Conservation (phyloP, 92 coral and sea anemone genomes). For the Porites rus region DNA sequence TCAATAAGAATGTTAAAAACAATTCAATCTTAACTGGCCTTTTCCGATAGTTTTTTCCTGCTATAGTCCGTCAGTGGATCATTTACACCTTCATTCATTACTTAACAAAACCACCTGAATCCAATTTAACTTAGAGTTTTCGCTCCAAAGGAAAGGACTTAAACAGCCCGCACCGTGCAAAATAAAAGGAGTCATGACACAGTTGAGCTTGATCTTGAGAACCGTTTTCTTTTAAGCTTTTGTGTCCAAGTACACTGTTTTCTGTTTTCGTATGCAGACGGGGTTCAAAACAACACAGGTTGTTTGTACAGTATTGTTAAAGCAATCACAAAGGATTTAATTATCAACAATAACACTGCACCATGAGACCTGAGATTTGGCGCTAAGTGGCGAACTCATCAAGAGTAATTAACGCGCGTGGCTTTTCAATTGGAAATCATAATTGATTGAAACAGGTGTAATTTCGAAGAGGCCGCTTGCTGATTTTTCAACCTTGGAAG, state of each 20-base stretch:
- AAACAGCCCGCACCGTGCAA: background rate
- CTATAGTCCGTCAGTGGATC: constrained; percentile 10
- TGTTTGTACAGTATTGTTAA: constrained; percentile 50
- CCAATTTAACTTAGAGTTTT: constrained; percentile 17
- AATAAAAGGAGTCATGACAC: constrained; percentile 5
- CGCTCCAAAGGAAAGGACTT: background rate
- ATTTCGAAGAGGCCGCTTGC: constrained; percentile 26
- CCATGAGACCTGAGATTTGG: constrained; percentile 18
- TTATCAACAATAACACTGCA: constrained; percentile 29
- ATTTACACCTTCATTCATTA: constrained; percentile 38
- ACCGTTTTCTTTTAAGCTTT: background rate
- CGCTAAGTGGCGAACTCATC: constrained; percentile 55
- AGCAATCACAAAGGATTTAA: constrained; percentile 52
- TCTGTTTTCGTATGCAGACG: constrained; percentile 32
- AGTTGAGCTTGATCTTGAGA: background rate
- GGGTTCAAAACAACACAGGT: constrained; percentile 40
- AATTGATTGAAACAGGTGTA: constrained; percentile 31
- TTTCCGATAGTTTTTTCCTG: constrained; percentile 15
- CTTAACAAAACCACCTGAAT: constrained; percentile 41
- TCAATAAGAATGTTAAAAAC: background rate
- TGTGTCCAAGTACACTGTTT: constrained; percentile 1
- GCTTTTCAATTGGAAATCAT: constrained; percentile 6
- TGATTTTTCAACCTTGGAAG: constrained; percentile 25
- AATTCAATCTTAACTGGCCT: constrained; percentile 14
- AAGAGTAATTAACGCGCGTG: constrained; percentile 36